phyloP scores from a whole-genome alignment of 2,113 vertebrate genomes.

The Pantherophis guttatus region DNA sequence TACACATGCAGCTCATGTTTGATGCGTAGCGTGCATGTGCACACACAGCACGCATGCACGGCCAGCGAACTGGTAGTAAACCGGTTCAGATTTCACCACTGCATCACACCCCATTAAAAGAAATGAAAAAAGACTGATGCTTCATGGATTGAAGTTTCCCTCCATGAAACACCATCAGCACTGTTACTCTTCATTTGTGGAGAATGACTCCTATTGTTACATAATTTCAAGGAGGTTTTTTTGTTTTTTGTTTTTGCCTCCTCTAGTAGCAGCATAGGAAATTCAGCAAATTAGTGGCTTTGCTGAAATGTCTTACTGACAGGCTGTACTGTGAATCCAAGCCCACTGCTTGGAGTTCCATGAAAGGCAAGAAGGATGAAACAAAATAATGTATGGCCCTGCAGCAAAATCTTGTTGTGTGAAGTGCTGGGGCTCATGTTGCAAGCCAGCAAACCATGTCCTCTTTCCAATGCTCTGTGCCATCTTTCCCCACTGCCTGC shows the following conservation, averaged over 20 bases:
- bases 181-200: background rate
- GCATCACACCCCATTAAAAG: too few relatives aligned
- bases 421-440: background rate
- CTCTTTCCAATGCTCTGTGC: background rate
- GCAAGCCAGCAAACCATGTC: background rate
- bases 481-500: background rate
- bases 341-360: too few relatives aligned
- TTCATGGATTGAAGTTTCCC: background rate
- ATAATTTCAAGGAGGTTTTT: background rate
- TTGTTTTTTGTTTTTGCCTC: background rate
- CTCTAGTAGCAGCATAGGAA: background rate
- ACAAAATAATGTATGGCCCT: background rate
- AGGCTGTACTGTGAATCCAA: background rate
- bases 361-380: background rate
- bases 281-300: background rate
- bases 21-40: too few relatives aligned
- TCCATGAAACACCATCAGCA: background rate
- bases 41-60: too few relatives aligned
- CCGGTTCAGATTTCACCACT: too few relatives aligned
- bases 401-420: background rate
- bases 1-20: too few relatives aligned
- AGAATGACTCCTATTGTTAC: background rate
- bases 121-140: background rate
- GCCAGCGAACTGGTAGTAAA: too few relatives aligned
- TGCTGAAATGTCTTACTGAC: background rate